Base-by-base conservation (phyloP, 2,113 vertebrate species). In the Willisornis vidua region DNA sequence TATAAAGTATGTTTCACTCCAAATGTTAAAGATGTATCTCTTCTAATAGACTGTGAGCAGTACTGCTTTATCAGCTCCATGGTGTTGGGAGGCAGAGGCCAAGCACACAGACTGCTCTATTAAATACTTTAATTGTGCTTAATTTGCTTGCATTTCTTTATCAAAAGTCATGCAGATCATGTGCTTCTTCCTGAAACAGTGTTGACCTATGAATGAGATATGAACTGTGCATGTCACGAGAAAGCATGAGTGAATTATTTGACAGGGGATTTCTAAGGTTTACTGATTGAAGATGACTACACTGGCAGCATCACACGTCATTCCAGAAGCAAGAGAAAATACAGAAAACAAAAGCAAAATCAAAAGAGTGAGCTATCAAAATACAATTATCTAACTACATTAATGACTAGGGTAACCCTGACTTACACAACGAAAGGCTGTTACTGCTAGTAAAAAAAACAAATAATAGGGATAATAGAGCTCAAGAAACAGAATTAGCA, bases 1-100 rank as follows among this genome's bases (percentile, higher is more conserved):
- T 0, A 31, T 1, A 25, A n/a, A 90, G 8, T 6, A 5, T 6
- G 0, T 63, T 87, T 78, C 43, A 51, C 7, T 63, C 14, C 8
- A 77, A 13, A 23, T 46, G 10, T 57, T 72, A 19, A 87, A 59
- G 33, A 52, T 5, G 4, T 22, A 57, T 19, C 1, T 29, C 49
- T 62, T 3, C 13, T 18, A 79, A n/a, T 2, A 80, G 4, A 29
- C 24, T n/a, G 26, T 24, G 8, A 82, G 29, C 19, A 76, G 25
- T 43, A 72, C 23, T 13, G n/a, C 29, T 57, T 59, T 46, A 79
- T 54, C 25, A n/a, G 67, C 19, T 70, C 11, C 45, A 37, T 0
- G 3, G 71, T 15, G 13, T 5, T 63, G 24, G 39, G 9, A 80
- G 14, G 10, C 29, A 76, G 41, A 68, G 18, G 25, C 25, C 20